Conservation (phyloP, 2,888 invertebrate genomes). For the Masnerella sp. region DNA sequence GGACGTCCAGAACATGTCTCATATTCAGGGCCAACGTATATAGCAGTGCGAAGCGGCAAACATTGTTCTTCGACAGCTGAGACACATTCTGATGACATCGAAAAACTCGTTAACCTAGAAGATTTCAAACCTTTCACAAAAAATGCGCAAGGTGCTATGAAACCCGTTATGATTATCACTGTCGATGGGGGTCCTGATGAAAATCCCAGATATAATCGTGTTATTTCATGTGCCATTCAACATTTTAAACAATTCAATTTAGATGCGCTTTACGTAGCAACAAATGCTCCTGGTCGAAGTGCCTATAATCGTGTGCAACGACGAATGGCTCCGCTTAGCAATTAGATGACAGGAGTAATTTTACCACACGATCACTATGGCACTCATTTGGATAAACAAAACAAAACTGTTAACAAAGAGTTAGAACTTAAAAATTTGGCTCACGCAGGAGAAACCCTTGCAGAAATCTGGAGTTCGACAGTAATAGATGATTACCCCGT, state of each 20-base stretch:
- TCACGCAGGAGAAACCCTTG: slow-evolving; percentile 68
- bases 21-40: slow-evolving; percentile 75
- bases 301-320: slow-evolving; percentile 71
- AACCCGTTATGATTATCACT: slow-evolving; percentile 67
- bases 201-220: slow-evolving; percentile 64
- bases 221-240: slow-evolving; percentile 61
- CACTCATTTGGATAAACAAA: no score
- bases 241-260: slow-evolving; percentile 64
- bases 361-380: neutral
- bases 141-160: slow-evolving; percentile 52
- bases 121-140: neutral
- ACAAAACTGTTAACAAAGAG: slow-evolving; percentile 65
- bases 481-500: slow-evolving; percentile 65
- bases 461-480: slow-evolving; percentile 68
- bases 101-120: neutral
- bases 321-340: slow-evolving; percentile 67
- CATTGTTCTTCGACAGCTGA: slow-evolving; percentile 66
- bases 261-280: slow-evolving; percentile 63
- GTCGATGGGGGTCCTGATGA: slow-evolving; percentile 66
- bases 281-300: slow-evolving; percentile 67
- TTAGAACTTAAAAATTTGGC: slow-evolving; percentile 71
- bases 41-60: slow-evolving; percentile 70
- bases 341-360: slow-evolving; percentile 55
- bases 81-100: slow-evolving; percentile 64
- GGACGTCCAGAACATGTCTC: slow-evolving; percentile 8